These are phyloP conservation scores for Caenorhabditis plicata DNA, from an alignment of 2,888 invertebrate genomes.

Conservation along the genomic window DNA sequence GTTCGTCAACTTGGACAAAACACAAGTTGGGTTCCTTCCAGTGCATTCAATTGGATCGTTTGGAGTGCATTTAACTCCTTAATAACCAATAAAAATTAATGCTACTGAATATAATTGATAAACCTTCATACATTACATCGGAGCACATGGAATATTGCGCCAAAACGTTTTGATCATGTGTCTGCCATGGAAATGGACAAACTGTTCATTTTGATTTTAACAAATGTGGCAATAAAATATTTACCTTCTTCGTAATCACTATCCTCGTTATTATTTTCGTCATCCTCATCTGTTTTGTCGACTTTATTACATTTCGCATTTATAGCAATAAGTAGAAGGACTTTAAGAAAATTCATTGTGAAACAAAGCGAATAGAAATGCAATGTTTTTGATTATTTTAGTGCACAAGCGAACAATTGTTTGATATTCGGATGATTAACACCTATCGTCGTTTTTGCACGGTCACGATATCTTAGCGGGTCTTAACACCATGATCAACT, in stretches of 20 bases:
- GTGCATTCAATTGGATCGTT: constrained; percentile 57
- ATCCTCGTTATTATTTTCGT: constrained; percentile 11
- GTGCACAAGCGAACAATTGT: constrained; percentile 1
- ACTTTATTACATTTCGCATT: constrained; percentile 12
- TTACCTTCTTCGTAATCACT: constrained; percentile 5
- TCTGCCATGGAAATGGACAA: constrained; percentile 56
- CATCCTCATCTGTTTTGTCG: constrained; percentile 8
- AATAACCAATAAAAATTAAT: neutral
- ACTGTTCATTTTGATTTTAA: too few species aligned
- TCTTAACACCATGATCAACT: constrained; percentile 19
- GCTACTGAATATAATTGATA: neutral
- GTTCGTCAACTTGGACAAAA: constrained; percentile 42
- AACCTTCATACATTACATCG: constrained; percentile 47
- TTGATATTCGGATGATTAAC: constrained; percentile 27
- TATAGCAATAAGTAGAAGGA: constrained; percentile 6
- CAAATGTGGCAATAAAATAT: constrained; percentile 11
- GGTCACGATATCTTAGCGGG: constrained; percentile 21
- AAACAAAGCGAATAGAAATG: neutral
- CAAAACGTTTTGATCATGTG: constrained; percentile 55
- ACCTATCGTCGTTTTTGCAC: constrained; percentile 27
- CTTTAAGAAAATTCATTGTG: neutral
- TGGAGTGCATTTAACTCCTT: constrained; percentile 50
- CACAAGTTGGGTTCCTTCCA: constrained; percentile 51
- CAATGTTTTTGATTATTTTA: neutral
- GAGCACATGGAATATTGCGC: constrained; percentile 49